Conservation (phyloP, 2,888 invertebrate species). For the Cotesia congregata region DNA sequence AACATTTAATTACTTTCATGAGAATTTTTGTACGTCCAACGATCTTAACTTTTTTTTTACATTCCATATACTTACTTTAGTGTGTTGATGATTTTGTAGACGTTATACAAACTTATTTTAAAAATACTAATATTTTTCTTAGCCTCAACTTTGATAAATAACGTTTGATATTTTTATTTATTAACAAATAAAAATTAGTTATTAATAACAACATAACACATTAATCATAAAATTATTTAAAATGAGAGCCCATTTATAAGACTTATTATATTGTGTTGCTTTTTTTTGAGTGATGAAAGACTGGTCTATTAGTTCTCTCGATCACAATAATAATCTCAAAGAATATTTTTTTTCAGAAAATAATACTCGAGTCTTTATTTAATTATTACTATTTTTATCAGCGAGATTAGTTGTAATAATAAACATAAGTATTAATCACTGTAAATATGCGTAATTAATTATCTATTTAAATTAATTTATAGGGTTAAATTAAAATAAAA, state of each 20-base stretch:
- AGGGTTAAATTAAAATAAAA: background rate
- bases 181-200: constrained; percentile 1
- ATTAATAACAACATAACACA: constrained; percentile 6
- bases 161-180: background rate
- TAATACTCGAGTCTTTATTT: background rate
- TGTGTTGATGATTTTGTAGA: background rate
- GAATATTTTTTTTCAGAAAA: background rate
- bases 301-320: background rate
- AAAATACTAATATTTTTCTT: background rate
- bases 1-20: background rate
- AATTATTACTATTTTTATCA: background rate
- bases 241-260: constrained; percentile 3
- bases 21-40: background rate
- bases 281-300: constrained; percentile 1
- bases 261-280: background rate
- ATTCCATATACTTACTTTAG: background rate
- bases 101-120: background rate
- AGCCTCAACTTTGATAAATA: background rate
- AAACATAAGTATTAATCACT: background rate
- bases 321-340: background rate
- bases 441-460: background rate
- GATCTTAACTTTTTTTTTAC: background rate
- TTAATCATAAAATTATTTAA: background rate
- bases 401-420: background rate
- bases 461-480: background rate